phyloP scores from a whole-genome alignment of 2,113 vertebrate species.

The Chauna torquata region DNA sequence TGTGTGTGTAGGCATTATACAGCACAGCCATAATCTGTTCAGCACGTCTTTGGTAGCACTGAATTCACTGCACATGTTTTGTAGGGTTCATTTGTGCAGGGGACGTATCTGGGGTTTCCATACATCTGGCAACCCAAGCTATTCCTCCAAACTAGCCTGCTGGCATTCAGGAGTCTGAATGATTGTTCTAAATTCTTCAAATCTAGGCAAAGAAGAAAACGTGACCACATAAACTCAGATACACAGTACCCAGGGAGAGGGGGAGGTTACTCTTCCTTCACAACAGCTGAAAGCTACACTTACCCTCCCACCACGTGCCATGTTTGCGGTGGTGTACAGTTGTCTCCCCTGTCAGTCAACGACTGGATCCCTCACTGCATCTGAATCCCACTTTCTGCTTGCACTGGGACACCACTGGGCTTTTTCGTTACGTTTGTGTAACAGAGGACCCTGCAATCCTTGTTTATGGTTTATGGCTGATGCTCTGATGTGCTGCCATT shows the following conservation, averaged over 20 bases:
- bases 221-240: not conserved
- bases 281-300: not conserved
- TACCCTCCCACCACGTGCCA: rapidly evolving
- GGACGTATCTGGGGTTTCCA: not conserved
- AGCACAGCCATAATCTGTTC: not conserved
- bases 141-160: not conserved
- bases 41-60: not conserved
- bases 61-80: not conserved
- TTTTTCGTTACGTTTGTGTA: not conserved
- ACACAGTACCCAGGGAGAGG: not conserved
- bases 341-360: not conserved
- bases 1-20: not conserved
- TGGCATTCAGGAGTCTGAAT: not conserved
- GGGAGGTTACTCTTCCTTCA: not conserved
- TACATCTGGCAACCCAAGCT: not conserved
- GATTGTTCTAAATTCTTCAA: not conserved
- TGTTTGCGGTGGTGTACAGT: not conserved
- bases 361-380: not conserved
- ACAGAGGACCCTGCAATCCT: not conserved
- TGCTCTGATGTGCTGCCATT: not conserved
- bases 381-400: not conserved
- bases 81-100: not conserved
- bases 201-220: not conserved
- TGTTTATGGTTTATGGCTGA: not conserved
- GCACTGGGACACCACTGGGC: not conserved